phyloP scores from a whole-genome alignment of 35 echinoderm and acorn worm species.

The Diadema setosum region DNA sequence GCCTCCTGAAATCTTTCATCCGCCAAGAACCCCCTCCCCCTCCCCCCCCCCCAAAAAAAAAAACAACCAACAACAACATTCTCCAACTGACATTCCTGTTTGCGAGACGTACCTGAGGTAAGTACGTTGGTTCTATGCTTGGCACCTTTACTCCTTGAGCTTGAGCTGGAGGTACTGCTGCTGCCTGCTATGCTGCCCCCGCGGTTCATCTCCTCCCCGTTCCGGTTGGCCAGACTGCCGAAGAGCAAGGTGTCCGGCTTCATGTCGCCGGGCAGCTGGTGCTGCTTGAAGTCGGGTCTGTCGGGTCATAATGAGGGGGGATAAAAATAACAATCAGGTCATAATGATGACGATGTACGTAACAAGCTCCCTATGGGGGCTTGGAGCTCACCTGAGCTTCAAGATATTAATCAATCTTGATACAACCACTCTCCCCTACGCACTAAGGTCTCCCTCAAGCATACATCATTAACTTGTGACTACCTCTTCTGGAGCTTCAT shows the following conservation, averaged over 20 bases:
- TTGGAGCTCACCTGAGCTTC: too few relatives aligned
- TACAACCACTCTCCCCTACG: too few relatives aligned
- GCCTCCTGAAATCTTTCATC: too few relatives aligned
- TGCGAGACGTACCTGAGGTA: conserved; percentile 64
- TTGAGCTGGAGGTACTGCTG: conserved; percentile 30
- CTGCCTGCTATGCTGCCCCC: conserved; percentile 39
- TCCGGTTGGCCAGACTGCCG: neutral
- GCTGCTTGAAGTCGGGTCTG: conserved; percentile 79
- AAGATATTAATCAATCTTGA: too few relatives aligned
- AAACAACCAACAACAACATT: neutral
- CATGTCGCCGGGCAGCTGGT: conserved; percentile 63
- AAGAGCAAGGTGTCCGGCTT: conserved; percentile 21
- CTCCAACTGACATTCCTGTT: neutral
- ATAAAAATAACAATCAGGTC: neutral
- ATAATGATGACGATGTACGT: too few relatives aligned
- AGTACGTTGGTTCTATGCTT: conserved; percentile 79
- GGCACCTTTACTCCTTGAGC: conserved; percentile 50
- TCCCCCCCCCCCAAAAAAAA: too few relatives aligned
- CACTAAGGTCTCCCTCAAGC: too few relatives aligned
- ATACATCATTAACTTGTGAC: too few relatives aligned
- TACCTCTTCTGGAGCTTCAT: too few relatives aligned
- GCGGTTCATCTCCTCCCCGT: conserved; percentile 43
- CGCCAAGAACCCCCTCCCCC: too few relatives aligned
- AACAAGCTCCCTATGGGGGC: too few relatives aligned
- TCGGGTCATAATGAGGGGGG: neutral